Conservation (phyloP, 2,113 vertebrate species). For the Spermophilus dauricus region DNA sequence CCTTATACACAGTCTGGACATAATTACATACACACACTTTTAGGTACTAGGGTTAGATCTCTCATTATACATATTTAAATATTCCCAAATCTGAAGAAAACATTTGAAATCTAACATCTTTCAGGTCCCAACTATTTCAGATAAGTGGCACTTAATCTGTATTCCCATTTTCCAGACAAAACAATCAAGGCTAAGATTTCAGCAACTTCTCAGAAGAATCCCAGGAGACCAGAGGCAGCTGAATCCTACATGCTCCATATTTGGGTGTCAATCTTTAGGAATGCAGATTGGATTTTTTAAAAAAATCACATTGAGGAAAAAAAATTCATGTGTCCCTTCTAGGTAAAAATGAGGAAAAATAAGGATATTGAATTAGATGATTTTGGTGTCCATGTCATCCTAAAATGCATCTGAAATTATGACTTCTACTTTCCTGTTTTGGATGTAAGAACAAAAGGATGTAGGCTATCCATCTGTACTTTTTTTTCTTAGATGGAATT, state of each 20-base stretch:
- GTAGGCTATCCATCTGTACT: not conserved
- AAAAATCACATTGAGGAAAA: not conserved
- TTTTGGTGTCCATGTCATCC: not conserved
- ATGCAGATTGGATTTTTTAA: not conserved
- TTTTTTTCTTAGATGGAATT: slow-evolving; percentile 53
- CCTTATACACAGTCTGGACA: no score
- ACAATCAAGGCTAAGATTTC: not conserved
- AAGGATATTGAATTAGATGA: not conserved
- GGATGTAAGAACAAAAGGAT: slow-evolving; percentile 1
- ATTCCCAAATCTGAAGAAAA: not conserved
- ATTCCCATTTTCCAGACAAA: not conserved
- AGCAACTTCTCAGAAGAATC: not conserved
- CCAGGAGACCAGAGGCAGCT: accelerated
- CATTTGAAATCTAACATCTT: not conserved
- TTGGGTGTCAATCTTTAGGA: not conserved
- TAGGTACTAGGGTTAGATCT: no score
- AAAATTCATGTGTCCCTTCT: not conserved
- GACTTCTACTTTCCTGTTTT: slow-evolving; percentile 40
- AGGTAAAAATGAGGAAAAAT: not conserved
- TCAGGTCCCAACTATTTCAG: not conserved
- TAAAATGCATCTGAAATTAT: not conserved
- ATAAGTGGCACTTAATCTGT: no score
- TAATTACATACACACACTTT: no score
- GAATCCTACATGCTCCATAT: not conserved
- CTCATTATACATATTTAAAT: not conserved